These are phyloP conservation scores for Sipunculus nudus DNA, from an alignment of 2,888 invertebrate genomes.

Conservation along the genomic window DNA sequence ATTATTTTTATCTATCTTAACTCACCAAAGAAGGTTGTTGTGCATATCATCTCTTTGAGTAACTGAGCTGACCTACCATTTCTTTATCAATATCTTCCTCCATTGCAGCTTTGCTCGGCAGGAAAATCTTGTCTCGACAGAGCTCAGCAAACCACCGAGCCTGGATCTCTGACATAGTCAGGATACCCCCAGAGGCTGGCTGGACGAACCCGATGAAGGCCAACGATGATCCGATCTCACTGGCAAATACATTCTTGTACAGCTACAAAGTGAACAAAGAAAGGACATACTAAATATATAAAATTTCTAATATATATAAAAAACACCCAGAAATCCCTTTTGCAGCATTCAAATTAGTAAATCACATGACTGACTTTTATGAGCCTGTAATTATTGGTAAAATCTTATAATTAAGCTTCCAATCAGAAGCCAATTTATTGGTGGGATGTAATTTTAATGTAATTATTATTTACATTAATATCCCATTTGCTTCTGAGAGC, in stretches of 20 bases:
- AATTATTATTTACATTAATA: no score
- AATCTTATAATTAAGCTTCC: no score
- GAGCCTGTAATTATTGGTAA: no score
- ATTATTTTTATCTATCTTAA: no score
- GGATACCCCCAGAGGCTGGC: slow-evolving; percentile 59
- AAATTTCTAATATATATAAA: neutral
- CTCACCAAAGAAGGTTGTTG: no score
- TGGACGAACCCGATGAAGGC: slow-evolving; percentile 63
- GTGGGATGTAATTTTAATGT: no score
- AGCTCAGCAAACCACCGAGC: slow-evolving; percentile 60
- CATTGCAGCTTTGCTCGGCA: slow-evolving; percentile 53
- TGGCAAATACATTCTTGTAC: slow-evolving; percentile 60
- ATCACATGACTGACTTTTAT: no score
- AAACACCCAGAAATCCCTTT: no score
- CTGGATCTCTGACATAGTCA: slow-evolving; percentile 61
- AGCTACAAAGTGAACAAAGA: slow-evolving; percentile 45
- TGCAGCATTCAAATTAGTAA: no score
- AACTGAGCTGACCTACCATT: slow-evolving; percentile 47
- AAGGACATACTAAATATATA: neutral
- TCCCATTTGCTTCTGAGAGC: no score
- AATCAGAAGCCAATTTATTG: no score
- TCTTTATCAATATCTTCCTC: slow-evolving; percentile 45
- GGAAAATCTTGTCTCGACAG: slow-evolving; percentile 44
- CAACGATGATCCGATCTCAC: slow-evolving; percentile 50
- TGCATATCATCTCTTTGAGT: no score